Percentiles rank a stretch among this genome's conserved stretches.
Evolutionary conservation across 2,797 vertebrate species (phyloP).

Genomic region (Orientallactaga sibirica): DNA sequence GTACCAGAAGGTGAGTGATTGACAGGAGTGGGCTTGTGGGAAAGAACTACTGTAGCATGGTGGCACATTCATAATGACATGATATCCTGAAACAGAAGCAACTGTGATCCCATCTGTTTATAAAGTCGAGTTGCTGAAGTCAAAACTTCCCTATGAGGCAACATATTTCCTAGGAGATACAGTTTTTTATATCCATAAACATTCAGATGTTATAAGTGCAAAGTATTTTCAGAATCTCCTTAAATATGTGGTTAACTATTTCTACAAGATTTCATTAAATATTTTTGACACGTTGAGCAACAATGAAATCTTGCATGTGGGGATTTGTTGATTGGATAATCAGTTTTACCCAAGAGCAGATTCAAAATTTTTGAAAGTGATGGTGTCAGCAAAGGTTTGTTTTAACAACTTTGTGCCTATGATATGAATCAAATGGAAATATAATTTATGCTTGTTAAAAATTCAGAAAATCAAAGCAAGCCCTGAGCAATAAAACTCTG

Average conservation of each 20-base stretch:
- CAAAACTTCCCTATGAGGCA: slow-evolving; percentile 68
- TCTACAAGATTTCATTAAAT: slow-evolving; percentile 66
- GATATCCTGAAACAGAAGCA: slow-evolving; percentile 82
- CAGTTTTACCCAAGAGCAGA: slow-evolving; percentile 12
- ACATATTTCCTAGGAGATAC: slow-evolving; percentile 50
- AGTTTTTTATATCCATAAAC: slow-evolving; percentile 55
- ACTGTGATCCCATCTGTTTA: slow-evolving; percentile 81
- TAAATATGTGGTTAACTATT: slow-evolving; percentile 28
- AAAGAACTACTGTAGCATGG: slow-evolving; percentile 73
- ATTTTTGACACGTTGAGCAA: slow-evolving; percentile 44
- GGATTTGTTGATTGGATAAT: slow-evolving; percentile 41
- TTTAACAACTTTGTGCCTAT: not conserved
- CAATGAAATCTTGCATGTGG: slow-evolving; percentile 21
- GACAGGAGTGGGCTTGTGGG: slow-evolving; percentile 74
- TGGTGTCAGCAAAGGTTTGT: slow-evolving; percentile 47
- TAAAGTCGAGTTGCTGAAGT: slow-evolving; percentile 67
- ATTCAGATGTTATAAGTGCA: slow-evolving; percentile 42
- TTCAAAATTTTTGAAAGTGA: slow-evolving; percentile 27
- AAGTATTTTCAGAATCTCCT: slow-evolving; percentile 26
- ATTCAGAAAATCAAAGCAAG: slow-evolving; percentile 72
- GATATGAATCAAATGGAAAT: slow-evolving; percentile 71
- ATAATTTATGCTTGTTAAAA: slow-evolving; percentile 73
- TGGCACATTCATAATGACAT: slow-evolving; percentile 83
- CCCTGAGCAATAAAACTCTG: slow-evolving; percentile 49
- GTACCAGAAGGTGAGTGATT: slow-evolving; percentile 86